Percentiles rank a stretch among this genome's conserved stretches.
These are phyloP conservation scores for Phyllotreta cruciferae DNA, from an alignment of 2,888 invertebrate genomes.

Conservation along the genomic window DNA sequence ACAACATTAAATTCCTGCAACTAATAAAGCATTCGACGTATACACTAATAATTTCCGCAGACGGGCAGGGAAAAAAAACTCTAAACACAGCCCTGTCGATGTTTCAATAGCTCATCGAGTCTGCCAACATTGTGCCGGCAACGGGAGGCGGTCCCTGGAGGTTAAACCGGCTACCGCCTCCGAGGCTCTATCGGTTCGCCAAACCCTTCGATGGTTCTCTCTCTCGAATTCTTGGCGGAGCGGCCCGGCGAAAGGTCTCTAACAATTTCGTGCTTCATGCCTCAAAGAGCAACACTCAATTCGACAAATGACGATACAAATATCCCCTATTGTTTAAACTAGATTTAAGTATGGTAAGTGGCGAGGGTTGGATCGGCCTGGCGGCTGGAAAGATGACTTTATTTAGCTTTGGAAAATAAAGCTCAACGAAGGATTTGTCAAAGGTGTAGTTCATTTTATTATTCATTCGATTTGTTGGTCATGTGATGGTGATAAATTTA, in stretches of 20 bases:
- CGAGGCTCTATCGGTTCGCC: conserved; percentile 37
- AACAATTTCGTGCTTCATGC: conserved; percentile 33
- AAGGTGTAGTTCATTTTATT: conserved; percentile 43
- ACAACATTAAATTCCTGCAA: too few species aligned
- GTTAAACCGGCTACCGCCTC: conserved; percentile 35
- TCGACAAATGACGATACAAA: conserved; percentile 37
- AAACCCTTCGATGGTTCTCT: conserved; percentile 27
- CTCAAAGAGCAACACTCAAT: conserved; percentile 30
- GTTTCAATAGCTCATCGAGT: conserved; percentile 31
- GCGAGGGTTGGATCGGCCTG: too few species aligned
- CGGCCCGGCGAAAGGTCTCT: conserved; percentile 27
- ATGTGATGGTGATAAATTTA: conserved; percentile 52
- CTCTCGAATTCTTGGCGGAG: conserved; percentile 25
- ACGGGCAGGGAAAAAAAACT: not conserved
- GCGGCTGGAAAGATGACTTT: too few species aligned
- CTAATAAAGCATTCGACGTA: too few species aligned
- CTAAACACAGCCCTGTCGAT: conserved; percentile 28
- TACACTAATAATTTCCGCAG: not conserved
- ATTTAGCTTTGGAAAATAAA: too few species aligned
- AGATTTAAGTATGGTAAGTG: conserved; percentile 17
- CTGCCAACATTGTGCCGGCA: conserved; percentile 31
- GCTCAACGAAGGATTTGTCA: conserved; percentile 16
- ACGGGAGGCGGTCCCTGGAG: conserved; percentile 47
- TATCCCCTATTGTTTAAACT: conserved; percentile 25
- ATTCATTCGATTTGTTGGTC: conserved; percentile 45